Percentiles rank a stretch among this genome's conserved stretches.
phyloP scores from a whole-genome alignment of 2,888 invertebrate genomes.

The Heliconius cydno region DNA sequence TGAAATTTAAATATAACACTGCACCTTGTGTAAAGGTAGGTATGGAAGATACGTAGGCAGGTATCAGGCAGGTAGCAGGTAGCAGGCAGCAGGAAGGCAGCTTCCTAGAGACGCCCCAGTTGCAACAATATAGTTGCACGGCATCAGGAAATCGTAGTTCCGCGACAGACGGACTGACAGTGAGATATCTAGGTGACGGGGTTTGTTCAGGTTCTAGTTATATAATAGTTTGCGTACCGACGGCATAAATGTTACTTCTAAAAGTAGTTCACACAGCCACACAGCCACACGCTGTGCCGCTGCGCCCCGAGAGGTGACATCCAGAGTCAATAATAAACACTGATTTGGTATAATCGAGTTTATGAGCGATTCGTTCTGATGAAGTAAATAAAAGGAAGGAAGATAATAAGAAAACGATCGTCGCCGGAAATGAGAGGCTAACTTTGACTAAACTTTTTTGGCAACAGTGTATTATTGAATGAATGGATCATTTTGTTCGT shows the following conservation, averaged over 20 bases:
- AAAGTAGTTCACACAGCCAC: neutral
- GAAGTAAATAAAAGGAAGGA: slow-evolving; percentile 1
- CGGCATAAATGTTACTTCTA: too few species aligned
- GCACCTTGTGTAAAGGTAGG: neutral
- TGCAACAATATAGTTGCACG: slow-evolving; percentile 19
- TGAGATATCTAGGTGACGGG: slow-evolving; percentile 26
- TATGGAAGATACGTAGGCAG: neutral
- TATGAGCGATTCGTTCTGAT: slow-evolving; percentile 1
- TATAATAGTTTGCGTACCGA: neutral
- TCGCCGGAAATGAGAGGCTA: neutral
- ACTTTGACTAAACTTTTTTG: slow-evolving; percentile 9
- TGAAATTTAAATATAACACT: slow-evolving; percentile 1
- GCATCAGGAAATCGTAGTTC: slow-evolving; percentile 26
- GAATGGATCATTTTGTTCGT: neutral
- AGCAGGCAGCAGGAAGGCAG: slow-evolving; percentile 24
- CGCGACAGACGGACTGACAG: slow-evolving; percentile 30
- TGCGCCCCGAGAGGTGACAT: neutral
- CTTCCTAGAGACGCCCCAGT: slow-evolving; percentile 32
- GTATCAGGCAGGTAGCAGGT: neutral
- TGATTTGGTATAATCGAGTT: neutral
- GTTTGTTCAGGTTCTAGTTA: neutral
- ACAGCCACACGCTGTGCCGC: neutral
- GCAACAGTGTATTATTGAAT: neutral
- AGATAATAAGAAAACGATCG: slow-evolving; percentile 9
- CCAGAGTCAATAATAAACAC: neutral